Evolutionary conservation across 2,888 invertebrate genomes (phyloP).

Genomic region (Erebia ligea): DNA sequence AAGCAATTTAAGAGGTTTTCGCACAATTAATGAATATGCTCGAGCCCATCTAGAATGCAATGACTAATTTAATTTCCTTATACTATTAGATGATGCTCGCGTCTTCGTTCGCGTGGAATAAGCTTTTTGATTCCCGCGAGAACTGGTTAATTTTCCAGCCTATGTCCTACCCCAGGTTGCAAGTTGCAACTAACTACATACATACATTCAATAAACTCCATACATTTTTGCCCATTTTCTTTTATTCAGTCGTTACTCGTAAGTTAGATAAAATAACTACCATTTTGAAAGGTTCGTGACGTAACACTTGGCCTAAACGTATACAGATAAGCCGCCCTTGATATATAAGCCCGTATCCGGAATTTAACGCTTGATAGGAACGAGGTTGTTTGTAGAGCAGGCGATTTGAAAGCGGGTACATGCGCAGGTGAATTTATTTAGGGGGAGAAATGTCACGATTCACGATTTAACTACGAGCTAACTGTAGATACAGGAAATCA

Average conservation of each 20-base stretch:
- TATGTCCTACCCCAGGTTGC: no score
- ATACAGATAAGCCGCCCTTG: slow-evolving; percentile 67
- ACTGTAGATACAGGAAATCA: background rate
- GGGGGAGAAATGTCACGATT: slow-evolving; percentile 1
- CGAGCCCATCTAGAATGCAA: background rate
- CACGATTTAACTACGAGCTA: background rate
- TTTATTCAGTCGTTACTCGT: no score
- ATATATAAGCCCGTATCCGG: slow-evolving; percentile 37
- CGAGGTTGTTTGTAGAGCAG: slow-evolving; percentile 10
- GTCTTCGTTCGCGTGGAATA: no score
- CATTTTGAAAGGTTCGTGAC: slow-evolving; percentile 41
- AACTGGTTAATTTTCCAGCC: no score
- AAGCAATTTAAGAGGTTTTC: slow-evolving; percentile 1
- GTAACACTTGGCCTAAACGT: slow-evolving; percentile 62
- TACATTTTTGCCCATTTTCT: no score
- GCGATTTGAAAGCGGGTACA: slow-evolving; percentile 12
- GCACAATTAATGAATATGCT: background rate
- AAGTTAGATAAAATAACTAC: background rate
- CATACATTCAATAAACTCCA: no score
- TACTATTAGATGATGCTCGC: no score
- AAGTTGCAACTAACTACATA: no score
- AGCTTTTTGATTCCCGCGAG: no score
- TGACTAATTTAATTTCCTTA: background rate
- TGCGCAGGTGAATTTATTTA: slow-evolving; percentile 9
- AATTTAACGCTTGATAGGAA: slow-evolving; percentile 1